Percentiles rank a stretch among this genome's conserved stretches.
Evolutionary conservation across 2,797 vertebrate genomes (phyloP).

Genomic region (Leuciscus waleckii): DNA sequence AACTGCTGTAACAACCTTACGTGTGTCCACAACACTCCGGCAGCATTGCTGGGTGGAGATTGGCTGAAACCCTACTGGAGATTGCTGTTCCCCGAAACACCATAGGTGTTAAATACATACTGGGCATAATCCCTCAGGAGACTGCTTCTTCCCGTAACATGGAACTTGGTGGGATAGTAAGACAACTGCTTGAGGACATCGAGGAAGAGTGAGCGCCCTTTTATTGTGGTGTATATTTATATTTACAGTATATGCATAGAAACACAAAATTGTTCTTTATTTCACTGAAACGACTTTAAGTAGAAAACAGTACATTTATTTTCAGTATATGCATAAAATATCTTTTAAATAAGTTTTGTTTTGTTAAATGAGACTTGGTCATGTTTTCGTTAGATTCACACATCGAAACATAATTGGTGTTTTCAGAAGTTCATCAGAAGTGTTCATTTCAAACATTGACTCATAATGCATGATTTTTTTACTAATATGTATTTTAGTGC

Average conservation of each 20-base stretch:
- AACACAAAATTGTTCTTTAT: too few species aligned
- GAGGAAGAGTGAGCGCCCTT: neutral
- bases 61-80: too few species aligned
- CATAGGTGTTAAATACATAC: neutral
- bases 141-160: neutral
- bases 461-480: neutral
- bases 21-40: too few species aligned
- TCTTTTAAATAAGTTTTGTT: neutral
- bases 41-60: too few species aligned
- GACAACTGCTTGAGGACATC: neutral
- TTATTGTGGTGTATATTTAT: neutral
- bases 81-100: too few species aligned
- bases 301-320: too few species aligned
- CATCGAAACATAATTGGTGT: neutral
- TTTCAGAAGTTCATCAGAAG: constrained; percentile 2
- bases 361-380: neutral
- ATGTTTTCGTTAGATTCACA: neutral
- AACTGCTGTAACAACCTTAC: neutral
- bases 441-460: neutral
- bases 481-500: neutral
- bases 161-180: neutral
- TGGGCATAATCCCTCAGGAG: neutral
- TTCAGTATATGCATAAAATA: too few species aligned
- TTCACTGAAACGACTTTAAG: too few species aligned
- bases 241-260: too few species aligned